Evolutionary conservation across 2,113 vertebrate species (phyloP).

Genomic region (Barbus barbus): DNA sequence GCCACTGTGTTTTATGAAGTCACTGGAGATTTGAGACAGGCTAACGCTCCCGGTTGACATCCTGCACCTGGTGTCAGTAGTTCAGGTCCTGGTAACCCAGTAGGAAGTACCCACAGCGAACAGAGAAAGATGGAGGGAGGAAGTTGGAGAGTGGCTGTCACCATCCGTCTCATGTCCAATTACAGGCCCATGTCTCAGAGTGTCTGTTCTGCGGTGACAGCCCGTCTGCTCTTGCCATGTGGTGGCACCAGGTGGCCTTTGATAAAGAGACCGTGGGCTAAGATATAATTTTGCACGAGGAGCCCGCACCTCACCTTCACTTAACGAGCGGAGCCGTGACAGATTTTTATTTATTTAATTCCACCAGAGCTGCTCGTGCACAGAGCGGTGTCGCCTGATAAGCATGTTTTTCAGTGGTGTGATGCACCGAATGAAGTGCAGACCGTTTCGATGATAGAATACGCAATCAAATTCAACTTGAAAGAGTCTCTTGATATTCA

Average conservation of each 20-base stretch:
- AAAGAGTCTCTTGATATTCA: neutral
- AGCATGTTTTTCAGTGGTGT: neutral
- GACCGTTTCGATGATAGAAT: neutral
- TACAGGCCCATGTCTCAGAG: constrained; percentile 51
- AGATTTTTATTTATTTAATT: constrained; percentile 41
- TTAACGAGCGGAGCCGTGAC: constrained; percentile 30
- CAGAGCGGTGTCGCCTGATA: neutral
- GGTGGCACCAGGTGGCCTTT: constrained; percentile 65
- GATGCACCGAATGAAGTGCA: neutral
- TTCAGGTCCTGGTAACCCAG: constrained; percentile 10
- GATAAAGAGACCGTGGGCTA: constrained; percentile 60
- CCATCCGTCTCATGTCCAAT: constrained; percentile 64
- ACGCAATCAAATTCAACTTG: neutral
- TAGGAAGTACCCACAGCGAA: neutral
- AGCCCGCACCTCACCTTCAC: constrained; percentile 37
- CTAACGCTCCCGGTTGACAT: neutral
- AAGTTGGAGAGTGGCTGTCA: constrained; percentile 61
- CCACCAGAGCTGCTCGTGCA: neutral
- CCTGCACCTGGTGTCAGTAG: constrained; percentile 11
- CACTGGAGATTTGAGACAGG: constrained; percentile 21
- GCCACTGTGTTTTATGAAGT: constrained; percentile 20
- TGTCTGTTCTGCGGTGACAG: constrained; percentile 57
- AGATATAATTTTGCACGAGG: constrained; percentile 44
- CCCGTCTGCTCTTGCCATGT: too few relatives aligned
- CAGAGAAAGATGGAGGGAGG: neutral